Evolutionary conservation across 1,140 invertebrate species (phyloP).

Genomic region (Apis cerana): DNA sequence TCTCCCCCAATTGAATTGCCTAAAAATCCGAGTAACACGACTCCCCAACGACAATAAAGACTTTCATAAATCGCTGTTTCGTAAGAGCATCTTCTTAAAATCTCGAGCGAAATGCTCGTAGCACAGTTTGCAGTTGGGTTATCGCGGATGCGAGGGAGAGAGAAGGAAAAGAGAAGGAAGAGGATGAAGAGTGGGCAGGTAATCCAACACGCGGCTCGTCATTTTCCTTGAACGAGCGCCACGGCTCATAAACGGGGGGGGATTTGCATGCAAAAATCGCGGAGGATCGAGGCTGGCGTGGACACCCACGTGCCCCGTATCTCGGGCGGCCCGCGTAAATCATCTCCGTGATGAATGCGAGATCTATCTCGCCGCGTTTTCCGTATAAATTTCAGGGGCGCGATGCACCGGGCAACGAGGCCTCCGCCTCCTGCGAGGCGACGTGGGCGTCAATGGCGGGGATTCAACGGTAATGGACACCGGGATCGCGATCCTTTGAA

Average conservation of each 20-base stretch:
- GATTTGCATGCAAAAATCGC: slow-evolving; percentile 23
- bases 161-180: neutral
- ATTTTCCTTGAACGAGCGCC: neutral
- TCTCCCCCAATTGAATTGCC: neutral
- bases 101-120: neutral
- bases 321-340: slow-evolving; percentile 55
- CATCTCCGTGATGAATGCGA: slow-evolving; percentile 67
- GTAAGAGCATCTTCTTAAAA: neutral
- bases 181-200: neutral
- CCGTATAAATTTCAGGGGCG: slow-evolving; percentile 63
- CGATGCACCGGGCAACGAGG: slow-evolving; percentile 51
- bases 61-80: neutral
- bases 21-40: slow-evolving; percentile 11
- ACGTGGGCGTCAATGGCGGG: slow-evolving; percentile 52
- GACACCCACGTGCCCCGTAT: slow-evolving; percentile 55
- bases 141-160: neutral
- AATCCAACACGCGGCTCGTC: slow-evolving; percentile 17
- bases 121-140: too few species aligned
- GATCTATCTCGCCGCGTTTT: slow-evolving; percentile 66
- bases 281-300: too few species aligned
- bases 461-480: slow-evolving; percentile 58
- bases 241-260: neutral
- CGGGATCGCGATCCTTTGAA: slow-evolving; percentile 45
- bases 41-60: neutral
- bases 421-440: slow-evolving; percentile 28